Percentiles rank a stretch among this genome's conserved stretches.
Conservation (phyloP, 2,888 invertebrate species). For the Drosophila cognata region DNA sequence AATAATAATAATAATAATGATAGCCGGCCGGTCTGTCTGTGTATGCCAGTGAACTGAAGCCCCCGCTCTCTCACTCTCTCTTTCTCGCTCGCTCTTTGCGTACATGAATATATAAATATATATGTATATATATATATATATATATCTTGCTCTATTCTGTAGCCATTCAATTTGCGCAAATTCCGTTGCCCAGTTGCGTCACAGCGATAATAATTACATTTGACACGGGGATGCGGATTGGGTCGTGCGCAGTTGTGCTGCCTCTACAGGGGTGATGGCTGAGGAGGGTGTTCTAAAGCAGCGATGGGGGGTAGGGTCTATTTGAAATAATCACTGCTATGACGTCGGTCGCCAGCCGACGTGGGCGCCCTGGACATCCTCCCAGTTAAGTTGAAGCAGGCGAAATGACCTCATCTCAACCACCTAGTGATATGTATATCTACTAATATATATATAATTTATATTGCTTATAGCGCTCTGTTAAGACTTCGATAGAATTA, state of each 20-base stretch:
- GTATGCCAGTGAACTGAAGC: not conserved
- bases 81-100: not conserved
- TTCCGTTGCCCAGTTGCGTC: constrained; percentile 71
- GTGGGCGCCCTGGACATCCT: constrained; percentile 27
- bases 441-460: not conserved
- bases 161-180: constrained; percentile 69
- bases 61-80: not conserved
- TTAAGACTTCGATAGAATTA: not conserved
- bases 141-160: constrained; percentile 33
- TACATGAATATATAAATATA: constrained; percentile 9
- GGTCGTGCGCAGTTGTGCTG: constrained; percentile 51
- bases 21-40: constrained; percentile 19
- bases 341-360: constrained; percentile 43
- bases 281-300: not conserved
- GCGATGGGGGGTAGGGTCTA: constrained; percentile 3
- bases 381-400: not conserved
- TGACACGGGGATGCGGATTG: constrained; percentile 52
- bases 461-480: not conserved
- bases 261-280: not conserved
- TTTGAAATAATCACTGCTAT: constrained; percentile 45
- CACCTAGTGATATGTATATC: not conserved
- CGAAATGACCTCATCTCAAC: constrained; percentile 6
- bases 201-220: constrained; percentile 64
- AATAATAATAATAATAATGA: constrained; percentile 13
- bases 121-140: not conserved